phyloP scores from a whole-genome alignment of 1,140 invertebrate genomes.

The Drosophila sturtevanti region DNA sequence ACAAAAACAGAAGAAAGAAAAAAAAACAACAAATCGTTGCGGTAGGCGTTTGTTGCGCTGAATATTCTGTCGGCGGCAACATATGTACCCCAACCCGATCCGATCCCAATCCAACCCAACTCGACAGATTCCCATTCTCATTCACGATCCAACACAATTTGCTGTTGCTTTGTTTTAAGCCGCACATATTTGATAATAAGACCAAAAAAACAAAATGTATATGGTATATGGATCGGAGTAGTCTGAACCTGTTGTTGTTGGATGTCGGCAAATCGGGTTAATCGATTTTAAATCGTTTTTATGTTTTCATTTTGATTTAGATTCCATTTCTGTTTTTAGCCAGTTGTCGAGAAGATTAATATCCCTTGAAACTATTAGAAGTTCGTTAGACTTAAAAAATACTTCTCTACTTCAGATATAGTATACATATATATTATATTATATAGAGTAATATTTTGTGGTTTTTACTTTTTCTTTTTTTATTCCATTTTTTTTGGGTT shows the following conservation, averaged over 20 bases:
- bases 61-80: constrained; percentile 77
- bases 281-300: constrained; percentile 82
- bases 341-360: constrained; percentile 63
- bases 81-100: constrained; percentile 7
- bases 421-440: no score
- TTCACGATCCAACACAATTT: constrained; percentile 39
- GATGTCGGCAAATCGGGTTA: constrained; percentile 79
- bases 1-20: constrained; percentile 8
- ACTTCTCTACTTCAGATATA: no score
- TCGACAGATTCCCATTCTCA: constrained; percentile 12
- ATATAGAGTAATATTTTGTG: no score
- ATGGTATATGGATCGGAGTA: constrained; percentile 19
- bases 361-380: constrained; percentile 65
- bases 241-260: constrained; percentile 80
- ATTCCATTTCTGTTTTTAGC: constrained; percentile 6
- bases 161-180: constrained; percentile 81
- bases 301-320: constrained; percentile 77
- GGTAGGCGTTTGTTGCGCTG: constrained; percentile 77
- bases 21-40: constrained; percentile 39
- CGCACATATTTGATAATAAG: constrained; percentile 71
- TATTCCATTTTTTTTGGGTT: not conserved
- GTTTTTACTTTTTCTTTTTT: no score
- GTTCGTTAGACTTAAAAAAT: constrained; percentile 52
- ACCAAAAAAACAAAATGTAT: constrained; percentile 21
- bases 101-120: not conserved